These are phyloP conservation scores for Aythya fuligula DNA, from an alignment of 2,797 vertebrate species.

Conservation along the genomic window DNA sequence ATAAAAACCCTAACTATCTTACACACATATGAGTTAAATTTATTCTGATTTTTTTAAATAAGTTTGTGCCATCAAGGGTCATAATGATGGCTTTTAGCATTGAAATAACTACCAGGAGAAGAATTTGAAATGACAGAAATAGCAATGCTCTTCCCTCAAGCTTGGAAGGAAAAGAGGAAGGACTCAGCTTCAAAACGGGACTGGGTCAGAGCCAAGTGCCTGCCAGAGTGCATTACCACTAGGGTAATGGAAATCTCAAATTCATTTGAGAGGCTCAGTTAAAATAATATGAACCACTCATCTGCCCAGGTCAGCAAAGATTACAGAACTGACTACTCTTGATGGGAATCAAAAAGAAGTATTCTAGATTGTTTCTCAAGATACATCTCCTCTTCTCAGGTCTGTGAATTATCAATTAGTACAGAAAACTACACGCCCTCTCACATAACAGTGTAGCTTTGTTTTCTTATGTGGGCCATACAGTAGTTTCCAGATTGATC, in stretches of 20 bases:
- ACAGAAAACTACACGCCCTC: neutral
- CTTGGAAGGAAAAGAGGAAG: neutral
- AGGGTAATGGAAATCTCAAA: neutral
- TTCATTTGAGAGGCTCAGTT: neutral
- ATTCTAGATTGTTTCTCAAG: neutral
- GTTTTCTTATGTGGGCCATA: neutral
- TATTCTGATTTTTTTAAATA: neutral
- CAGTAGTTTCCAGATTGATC: neutral
- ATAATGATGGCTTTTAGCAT: neutral
- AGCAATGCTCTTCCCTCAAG: neutral
- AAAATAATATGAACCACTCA: neutral
- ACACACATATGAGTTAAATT: neutral
- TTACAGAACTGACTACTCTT: neutral
- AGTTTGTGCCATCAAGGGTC: neutral
- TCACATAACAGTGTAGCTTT: neutral
- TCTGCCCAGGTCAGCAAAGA: neutral
- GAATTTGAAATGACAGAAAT: neutral
- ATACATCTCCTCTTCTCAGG: neutral
- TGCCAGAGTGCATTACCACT: neutral
- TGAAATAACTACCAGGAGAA: neutral
- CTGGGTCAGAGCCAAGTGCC: neutral
- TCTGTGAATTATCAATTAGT: neutral
- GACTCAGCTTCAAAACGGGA: accelerated
- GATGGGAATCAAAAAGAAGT: neutral
- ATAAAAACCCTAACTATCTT: neutral